Conservation (phyloP, 2,797 vertebrate species). For the Balearica regulorum region DNA sequence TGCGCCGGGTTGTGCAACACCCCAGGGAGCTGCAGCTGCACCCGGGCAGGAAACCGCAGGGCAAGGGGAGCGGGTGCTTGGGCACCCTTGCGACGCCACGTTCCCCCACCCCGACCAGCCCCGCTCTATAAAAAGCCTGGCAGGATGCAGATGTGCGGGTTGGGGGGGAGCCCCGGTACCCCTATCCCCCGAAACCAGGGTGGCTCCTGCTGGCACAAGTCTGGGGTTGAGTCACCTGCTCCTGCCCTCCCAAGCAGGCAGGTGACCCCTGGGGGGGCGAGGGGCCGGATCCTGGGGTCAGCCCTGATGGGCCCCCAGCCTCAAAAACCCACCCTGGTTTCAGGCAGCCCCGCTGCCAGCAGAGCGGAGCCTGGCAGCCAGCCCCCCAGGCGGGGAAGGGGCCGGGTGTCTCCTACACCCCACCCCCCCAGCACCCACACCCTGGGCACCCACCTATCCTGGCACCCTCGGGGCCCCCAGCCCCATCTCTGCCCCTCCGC, state of each 20-base stretch:
- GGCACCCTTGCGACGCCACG: not conserved
- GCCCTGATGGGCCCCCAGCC: not conserved
- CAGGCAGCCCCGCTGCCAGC: not conserved
- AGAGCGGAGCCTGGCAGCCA: not conserved
- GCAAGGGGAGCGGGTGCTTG: not conserved
- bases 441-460: too few relatives aligned
- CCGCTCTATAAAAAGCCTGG: slow-evolving; percentile 18
- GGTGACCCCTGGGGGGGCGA: too few relatives aligned
- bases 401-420: not conserved
- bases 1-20: not conserved
- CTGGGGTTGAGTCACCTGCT: not conserved
- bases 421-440: not conserved
- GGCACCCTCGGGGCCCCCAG: not conserved
- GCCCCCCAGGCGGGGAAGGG: not conserved
- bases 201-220: not conserved
- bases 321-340: not conserved
- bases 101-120: not conserved
- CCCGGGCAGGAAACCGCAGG: slow-evolving; percentile 26
- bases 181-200: not conserved
- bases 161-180: not conserved
- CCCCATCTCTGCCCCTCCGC: not conserved
- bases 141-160: slow-evolving; percentile 9
- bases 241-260: fast-evolving
- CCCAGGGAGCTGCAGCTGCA: not conserved
- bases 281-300: too few relatives aligned